Base-by-base conservation (phyloP, 2,113 vertebrate genomes). In the Semnornis frantzii region DNA sequence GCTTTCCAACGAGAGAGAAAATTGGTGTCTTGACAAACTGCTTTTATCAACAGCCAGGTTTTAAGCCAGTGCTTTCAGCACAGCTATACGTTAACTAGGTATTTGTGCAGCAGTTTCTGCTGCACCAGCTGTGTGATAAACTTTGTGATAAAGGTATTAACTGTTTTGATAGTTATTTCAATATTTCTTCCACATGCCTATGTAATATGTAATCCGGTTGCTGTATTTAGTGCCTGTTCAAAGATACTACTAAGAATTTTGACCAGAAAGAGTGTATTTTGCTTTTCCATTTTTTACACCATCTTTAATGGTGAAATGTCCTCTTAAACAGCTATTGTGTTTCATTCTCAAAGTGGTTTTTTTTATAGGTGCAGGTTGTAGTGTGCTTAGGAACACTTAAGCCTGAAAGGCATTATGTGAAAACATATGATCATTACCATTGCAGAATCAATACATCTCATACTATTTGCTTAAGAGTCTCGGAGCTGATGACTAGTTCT, bases 21-120 rank as follows among this genome's bases (percentile, higher is more conserved):
- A 92, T 55, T 68, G 64, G 92, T 89, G 78, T 87, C 68, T 91
- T 64, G 83, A 88, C 74, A 85, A 76, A 82, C 15, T 12, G 50
- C 86, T 85, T 91, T 92, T 90, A 64, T 87, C 81, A 92, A 75
- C 70, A 81, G 46, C 58, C 76, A 80, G n/a, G 48, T 82, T 92
- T 93, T 90, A 72, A 87, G 75, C 59, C 37, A 72, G n/a, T 71
- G 72, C 54, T 91, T 93, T 82, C 73, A 68, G 10, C 90, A 14
- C 30, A 37, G 73, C 93, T 95, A 57, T 15, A 74, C 68, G 72
- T 95, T 91, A 89, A 73, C 90, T 59, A 76, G n/a, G 1, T 72
- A 55, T 4, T 78, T 89, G 55, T 90, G 31, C 66, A 80, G 63
- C 88, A 65, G 4, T 66, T 94, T 74, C 54, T 15, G 4, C 20